Evolutionary conservation across 1,140 invertebrate genomes (phyloP).

Genomic region (Camponotus vicinus): DNA sequence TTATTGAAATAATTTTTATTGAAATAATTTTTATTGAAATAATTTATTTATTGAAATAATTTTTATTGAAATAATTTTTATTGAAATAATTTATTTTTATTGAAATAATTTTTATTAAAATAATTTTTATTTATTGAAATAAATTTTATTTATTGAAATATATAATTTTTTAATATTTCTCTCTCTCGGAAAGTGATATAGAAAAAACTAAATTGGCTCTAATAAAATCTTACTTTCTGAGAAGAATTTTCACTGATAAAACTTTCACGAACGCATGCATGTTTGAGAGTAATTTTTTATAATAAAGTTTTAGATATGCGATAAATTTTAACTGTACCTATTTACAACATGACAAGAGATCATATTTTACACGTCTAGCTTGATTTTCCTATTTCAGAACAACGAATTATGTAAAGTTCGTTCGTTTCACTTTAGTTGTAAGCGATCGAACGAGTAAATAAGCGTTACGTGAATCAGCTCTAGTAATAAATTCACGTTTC

Average conservation of each 20-base stretch:
- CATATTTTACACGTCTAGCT: background rate
- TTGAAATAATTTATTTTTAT: background rate
- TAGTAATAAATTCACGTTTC: conserved; percentile 23
- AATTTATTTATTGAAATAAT: background rate
- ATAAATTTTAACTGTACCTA: background rate
- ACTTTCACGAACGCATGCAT: background rate
- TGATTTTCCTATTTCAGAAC: background rate
- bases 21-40: background rate
- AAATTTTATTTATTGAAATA: background rate
- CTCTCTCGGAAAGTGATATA: background rate
- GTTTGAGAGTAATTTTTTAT: background rate
- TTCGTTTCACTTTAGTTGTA: background rate
- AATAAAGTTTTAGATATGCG: background rate
- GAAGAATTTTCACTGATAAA: background rate
- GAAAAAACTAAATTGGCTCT: background rate
- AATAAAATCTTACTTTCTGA: background rate
- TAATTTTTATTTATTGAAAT: background rate
- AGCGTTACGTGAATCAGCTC: background rate
- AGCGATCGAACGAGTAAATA: background rate
- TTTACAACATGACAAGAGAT: conserved; percentile 1
- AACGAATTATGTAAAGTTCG: conserved; percentile 12
- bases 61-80: background rate
- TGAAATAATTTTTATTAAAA: background rate
- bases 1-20: background rate
- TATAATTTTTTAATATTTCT: background rate